Base-by-base conservation (phyloP, 2,888 invertebrate genomes). In the Trissonchulus latispiculum region DNA sequence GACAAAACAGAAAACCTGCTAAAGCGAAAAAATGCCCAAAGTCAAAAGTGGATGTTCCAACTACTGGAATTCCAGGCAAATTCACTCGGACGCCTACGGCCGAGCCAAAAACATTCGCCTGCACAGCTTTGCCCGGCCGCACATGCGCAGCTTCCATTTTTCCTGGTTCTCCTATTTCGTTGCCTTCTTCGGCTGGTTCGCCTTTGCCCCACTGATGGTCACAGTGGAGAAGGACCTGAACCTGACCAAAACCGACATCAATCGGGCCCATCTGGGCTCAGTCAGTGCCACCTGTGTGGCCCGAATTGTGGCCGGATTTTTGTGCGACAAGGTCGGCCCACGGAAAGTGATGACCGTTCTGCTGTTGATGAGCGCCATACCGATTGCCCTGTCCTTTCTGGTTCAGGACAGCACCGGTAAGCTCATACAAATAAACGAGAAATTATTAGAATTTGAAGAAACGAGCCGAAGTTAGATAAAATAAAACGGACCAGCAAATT, bases 121-220 rank as follows among this genome's bases (percentile, higher is more conserved):
- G 23, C 8, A 23, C 48, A 15, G 8, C 8, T 48, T 48, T 48
- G 48, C 8, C 23, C 48, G 48, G 8, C 48, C 48, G 8, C 48
- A 48, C 48, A 62, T 62, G 62, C 62, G 62, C 62, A 29, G 23
- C 62, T 62, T 62, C n/a, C 62, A 62, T 29, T n/a, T 18, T 3
- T 3, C 62, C 62, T 62, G 62, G 62, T 62, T 62, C n/a, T 62
- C 62, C 62, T 62, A 28, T 29, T 62, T 62, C 62, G 23, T 18
- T 3, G 62, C 62, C 62, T 62, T 62, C n/a, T 18, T 62, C n/a
- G 62, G 62, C 62, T 62, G 62, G n/a, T 62, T 29, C 3, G 48
- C 48, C 48, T 48, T 48, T 48, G 48, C 48, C 48, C 48, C 48
- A 23, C 48, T 48, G 48, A 48, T 48, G 48, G 48, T 48, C 8